Conservation (phyloP, 1,140 invertebrate genomes). For the Ostrea denselamellosa region DNA sequence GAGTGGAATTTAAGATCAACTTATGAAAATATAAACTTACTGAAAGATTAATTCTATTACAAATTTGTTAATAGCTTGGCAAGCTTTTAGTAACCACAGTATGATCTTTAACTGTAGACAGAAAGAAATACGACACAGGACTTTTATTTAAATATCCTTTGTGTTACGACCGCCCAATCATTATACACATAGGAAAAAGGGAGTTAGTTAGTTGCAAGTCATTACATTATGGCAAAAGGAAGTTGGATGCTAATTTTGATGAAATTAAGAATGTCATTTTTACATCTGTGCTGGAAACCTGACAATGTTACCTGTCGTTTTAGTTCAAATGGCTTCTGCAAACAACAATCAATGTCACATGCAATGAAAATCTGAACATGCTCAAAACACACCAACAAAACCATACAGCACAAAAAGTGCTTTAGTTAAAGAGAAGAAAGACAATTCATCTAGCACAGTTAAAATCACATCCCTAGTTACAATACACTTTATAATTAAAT, state of each 20-base stretch:
- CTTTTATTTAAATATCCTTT: too few relatives aligned
- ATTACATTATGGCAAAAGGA: background rate
- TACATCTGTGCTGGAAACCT: background rate
- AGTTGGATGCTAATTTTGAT: background rate
- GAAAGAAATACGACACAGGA: too few relatives aligned
- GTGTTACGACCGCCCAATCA: background rate
- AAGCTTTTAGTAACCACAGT: too few relatives aligned
- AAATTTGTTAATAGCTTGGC: too few relatives aligned
- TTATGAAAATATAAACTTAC: too few relatives aligned
- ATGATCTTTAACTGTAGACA: too few relatives aligned
- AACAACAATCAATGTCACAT: slow-evolving; percentile 21
- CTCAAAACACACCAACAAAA: background rate
- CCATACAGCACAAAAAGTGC: background rate
- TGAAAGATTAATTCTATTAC: too few relatives aligned
- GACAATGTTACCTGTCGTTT: slow-evolving; percentile 8
- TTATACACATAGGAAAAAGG: background rate
- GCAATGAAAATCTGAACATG: slow-evolving; percentile 4
- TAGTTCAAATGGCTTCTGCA: slow-evolving; percentile 26
- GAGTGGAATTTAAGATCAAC: too few relatives aligned
- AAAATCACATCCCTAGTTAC: too few relatives aligned
- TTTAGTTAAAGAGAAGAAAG: background rate
- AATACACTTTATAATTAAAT: too few relatives aligned
- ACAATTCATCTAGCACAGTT: too few relatives aligned
- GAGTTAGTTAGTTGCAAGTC: slow-evolving; percentile 1
- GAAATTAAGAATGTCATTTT: background rate